Conservation (phyloP, 2,888 invertebrate species). For the Protophormia terraenovae region DNA sequence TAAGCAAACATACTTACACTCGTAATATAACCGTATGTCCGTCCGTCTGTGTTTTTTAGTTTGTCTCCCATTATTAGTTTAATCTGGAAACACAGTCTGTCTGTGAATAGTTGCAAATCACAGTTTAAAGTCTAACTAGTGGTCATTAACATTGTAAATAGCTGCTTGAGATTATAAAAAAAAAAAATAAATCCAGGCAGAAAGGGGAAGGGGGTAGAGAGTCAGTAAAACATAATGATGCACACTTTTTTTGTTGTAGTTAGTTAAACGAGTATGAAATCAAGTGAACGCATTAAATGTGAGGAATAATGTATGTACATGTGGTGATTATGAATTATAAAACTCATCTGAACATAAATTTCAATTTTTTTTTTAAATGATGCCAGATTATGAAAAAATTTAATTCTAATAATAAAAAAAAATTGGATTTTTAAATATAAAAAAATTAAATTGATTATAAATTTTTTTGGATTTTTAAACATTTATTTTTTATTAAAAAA, state of each 20-base stretch:
- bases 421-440: no score
- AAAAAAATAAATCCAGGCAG: no score
- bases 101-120: slow-evolving; percentile 66
- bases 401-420: no score
- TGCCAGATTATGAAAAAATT: no score
- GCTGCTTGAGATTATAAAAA: background rate
- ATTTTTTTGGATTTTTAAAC: no score
- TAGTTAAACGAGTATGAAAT: background rate
- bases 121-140: slow-evolving; percentile 69
- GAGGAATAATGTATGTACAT: slow-evolving; percentile 25
- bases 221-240: slow-evolving; percentile 48
- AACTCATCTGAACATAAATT: slow-evolving; percentile 42
- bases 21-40: background rate
- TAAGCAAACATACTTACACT: no score
- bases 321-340: slow-evolving; percentile 49
- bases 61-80: slow-evolving; percentile 56
- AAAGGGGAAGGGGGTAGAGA: no score
- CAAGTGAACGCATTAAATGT: background rate
- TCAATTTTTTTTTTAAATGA: background rate
- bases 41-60: slow-evolving; percentile 21
- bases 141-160: slow-evolving; percentile 70
- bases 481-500: background rate
- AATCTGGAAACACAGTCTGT: slow-evolving; percentile 44
- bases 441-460: no score
- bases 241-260: slow-evolving; percentile 51